Conservation (phyloP, 2,113 vertebrate genomes). For the Poicephalus gulielmi region DNA sequence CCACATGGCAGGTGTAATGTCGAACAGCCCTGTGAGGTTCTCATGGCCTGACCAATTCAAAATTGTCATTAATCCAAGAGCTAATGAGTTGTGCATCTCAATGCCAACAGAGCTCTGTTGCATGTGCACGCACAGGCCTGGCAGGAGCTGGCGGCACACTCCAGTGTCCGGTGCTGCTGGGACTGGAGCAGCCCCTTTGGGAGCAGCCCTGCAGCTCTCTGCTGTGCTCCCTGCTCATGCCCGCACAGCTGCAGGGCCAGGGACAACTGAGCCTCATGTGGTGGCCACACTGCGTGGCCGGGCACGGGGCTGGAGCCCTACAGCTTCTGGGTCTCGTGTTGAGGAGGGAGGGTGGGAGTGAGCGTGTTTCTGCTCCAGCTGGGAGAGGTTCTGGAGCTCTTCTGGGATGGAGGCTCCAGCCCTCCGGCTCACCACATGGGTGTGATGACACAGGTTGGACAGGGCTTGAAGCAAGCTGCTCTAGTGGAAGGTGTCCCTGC, state of each 20-base stretch:
- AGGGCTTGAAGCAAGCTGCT: background rate
- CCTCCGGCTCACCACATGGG: rapidly evolving
- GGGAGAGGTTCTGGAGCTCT: background rate
- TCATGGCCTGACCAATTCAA: slow-evolving; percentile 61
- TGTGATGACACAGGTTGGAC: rapidly evolving
- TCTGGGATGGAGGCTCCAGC: background rate
- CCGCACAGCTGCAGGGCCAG: background rate
- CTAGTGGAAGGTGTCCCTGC: background rate
- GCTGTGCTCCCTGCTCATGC: background rate
- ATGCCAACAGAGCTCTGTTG: background rate
- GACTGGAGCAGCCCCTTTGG: background rate
- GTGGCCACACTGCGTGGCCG: rapidly evolving
- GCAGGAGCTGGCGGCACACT: background rate
- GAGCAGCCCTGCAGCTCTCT: background rate
- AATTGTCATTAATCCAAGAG: slow-evolving; percentile 56
- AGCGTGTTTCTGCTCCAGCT: rapidly evolving
- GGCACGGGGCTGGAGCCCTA: background rate
- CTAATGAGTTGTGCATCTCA: slow-evolving; percentile 8
- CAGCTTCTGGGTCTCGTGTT: background rate
- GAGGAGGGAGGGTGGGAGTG: rapidly evolving
- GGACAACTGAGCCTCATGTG: background rate
- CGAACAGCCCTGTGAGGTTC: slow-evolving; percentile 51
- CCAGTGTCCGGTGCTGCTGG: background rate
- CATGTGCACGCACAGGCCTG: background rate
- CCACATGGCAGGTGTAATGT: slow-evolving; percentile 51